These are phyloP conservation scores for Embiotoca jacksoni DNA, from an alignment of 2,113 vertebrate species.

Conservation along the genomic window DNA sequence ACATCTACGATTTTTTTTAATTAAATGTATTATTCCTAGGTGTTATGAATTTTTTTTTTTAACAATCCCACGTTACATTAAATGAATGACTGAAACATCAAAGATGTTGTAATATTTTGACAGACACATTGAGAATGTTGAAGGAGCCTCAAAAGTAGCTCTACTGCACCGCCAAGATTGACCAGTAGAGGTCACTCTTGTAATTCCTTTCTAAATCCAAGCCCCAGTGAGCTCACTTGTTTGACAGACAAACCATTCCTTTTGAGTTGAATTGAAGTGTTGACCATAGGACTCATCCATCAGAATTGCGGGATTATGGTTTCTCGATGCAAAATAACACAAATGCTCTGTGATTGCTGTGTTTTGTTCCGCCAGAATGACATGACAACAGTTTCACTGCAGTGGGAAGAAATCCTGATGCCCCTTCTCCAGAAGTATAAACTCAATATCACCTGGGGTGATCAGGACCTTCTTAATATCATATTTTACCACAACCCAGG, in stretches of 20 bases:
- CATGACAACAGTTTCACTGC: slow-evolving; percentile 87
- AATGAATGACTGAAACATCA: background rate
- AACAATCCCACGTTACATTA: background rate
- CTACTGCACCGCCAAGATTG: slow-evolving; percentile 46
- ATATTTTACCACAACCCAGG: slow-evolving; percentile 98
- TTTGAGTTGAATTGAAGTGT: slow-evolving; percentile 21
- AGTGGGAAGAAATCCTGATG: slow-evolving; percentile 94
- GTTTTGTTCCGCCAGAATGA: slow-evolving; percentile 88
- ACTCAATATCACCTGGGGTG: slow-evolving; percentile 98
- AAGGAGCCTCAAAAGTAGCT: background rate
- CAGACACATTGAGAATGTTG: background rate
- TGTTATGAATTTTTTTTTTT: background rate
- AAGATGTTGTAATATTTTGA: background rate
- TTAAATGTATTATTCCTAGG: too few relatives aligned
- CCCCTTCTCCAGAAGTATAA: slow-evolving; percentile 97
- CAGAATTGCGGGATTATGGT: slow-evolving; percentile 3
- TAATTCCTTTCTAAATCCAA: slow-evolving; percentile 14
- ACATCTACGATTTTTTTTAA: too few relatives aligned
- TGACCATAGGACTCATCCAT: background rate
- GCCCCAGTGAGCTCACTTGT: background rate
- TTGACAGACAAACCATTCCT: background rate
- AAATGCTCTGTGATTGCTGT: background rate
- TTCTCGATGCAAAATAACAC: slow-evolving; percentile 7
- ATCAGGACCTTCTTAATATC: slow-evolving; percentile 97
- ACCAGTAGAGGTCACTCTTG: slow-evolving; percentile 80